Percentiles rank a stretch among this genome's conserved stretches.
These are phyloP conservation scores for Atherinomorus stipes DNA, from an alignment of 2,113 vertebrate genomes.

Conservation along the genomic window DNA sequence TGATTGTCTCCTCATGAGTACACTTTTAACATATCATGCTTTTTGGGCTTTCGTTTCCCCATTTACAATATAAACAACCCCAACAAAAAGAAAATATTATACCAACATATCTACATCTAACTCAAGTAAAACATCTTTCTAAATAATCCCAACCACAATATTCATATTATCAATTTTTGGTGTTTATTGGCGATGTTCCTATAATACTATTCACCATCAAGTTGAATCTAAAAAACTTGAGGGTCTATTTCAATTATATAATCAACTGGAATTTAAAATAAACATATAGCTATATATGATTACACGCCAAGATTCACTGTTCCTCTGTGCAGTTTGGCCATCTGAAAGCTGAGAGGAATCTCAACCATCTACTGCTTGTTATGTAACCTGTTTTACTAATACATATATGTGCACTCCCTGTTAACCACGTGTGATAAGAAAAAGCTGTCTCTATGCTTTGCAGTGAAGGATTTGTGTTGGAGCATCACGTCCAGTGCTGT, in stretches of 20 bases:
- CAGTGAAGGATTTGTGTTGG: neutral
- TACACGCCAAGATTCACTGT: conserved; percentile 23
- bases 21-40: too few relatives aligned
- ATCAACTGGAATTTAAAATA: neutral
- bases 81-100: neutral
- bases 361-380: conserved; percentile 45
- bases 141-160: neutral
- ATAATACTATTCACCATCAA: neutral
- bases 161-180: neutral
- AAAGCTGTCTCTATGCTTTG: neutral
- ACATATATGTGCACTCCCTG: conserved; percentile 7
- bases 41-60: too few relatives aligned
- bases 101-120: neutral
- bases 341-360: conserved; percentile 42
- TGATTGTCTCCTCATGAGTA: too few relatives aligned
- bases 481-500: neutral
- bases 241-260: neutral
- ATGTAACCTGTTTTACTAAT: conserved; percentile 51
- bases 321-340: conserved; percentile 9
- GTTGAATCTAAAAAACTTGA: neutral
- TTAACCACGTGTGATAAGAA: neutral
- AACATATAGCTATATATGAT: neutral
- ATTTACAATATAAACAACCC: too few relatives aligned
- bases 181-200: neutral
- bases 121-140: neutral